These are phyloP conservation scores for Drosophila mettleri DNA, from an alignment of 2,888 invertebrate genomes.

Conservation along the genomic window DNA sequence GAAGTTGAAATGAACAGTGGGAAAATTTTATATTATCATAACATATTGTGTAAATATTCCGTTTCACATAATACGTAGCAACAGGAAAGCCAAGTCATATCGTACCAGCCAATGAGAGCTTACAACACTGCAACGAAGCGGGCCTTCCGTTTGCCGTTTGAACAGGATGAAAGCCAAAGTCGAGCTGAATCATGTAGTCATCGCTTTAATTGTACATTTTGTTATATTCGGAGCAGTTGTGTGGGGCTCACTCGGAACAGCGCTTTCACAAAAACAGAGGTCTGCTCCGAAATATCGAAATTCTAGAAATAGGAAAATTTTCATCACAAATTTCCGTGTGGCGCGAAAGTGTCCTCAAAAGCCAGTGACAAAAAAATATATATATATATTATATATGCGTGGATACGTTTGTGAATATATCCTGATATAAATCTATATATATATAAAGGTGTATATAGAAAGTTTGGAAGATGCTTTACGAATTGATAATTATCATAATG, in stretches of 20 bases:
- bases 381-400: too few species aligned
- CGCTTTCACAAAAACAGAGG: slow-evolving; percentile 25
- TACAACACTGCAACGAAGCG: background rate
- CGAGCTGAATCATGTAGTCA: background rate
- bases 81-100: too few species aligned
- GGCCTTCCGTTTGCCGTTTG: background rate
- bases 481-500: slow-evolving; percentile 87
- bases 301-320: slow-evolving; percentile 20
- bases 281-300: slow-evolving; percentile 36
- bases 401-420: too few species aligned
- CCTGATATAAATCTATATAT: background rate
- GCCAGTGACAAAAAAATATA: background rate
- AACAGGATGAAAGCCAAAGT: background rate
- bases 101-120: too few species aligned
- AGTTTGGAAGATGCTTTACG: slow-evolving; percentile 38
- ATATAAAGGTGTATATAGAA: slow-evolving; percentile 3
- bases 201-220: slow-evolving; percentile 1
- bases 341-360: background rate
- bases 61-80: too few species aligned
- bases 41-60: background rate
- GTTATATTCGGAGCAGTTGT: slow-evolving; percentile 4
- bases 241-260: slow-evolving; percentile 19
- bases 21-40: background rate
- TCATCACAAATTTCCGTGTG: slow-evolving; percentile 19
- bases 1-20: background rate